Evolutionary conservation across 2,113 vertebrate genomes (phyloP).

Genomic region (Trichechus manatus): DNA sequence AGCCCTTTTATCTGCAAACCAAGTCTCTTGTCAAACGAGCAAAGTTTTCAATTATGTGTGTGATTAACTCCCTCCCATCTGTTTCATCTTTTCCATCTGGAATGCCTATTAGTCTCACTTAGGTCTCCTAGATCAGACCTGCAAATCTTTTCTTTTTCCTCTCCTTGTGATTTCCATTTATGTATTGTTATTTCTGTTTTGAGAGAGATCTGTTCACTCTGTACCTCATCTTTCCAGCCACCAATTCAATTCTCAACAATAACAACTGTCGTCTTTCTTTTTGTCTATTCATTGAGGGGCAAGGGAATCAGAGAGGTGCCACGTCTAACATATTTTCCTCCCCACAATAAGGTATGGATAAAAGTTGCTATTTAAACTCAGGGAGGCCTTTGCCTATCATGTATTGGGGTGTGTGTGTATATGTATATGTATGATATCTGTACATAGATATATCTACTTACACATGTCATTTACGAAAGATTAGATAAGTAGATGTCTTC

Average conservation of each 20-base stretch:
- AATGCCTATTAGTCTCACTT: conserved; percentile 62
- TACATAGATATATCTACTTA: not conserved
- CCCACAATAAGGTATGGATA: not conserved
- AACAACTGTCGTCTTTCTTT: not conserved
- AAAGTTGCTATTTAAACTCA: conserved; percentile 17
- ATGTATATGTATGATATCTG: not conserved
- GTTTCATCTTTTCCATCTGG: conserved; percentile 69
- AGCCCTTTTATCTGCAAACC: conserved; percentile 68
- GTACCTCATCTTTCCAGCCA: not conserved
- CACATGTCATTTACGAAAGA: not conserved
- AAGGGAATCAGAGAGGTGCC: not conserved
- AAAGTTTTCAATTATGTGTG: conserved; percentile 63
- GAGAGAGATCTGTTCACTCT: conserved; percentile 24
- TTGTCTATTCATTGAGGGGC: not conserved
- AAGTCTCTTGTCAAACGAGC: conserved; percentile 67
- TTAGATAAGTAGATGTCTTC: not conserved
- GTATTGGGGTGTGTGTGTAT: not conserved
- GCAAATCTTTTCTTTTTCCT: not conserved
- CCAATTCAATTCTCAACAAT: not conserved
- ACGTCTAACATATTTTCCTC: not conserved
- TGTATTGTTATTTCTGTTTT: conserved; percentile 54
- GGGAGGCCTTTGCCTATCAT: not conserved
- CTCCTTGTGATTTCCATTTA: conserved; percentile 24
- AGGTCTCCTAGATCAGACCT: conserved; percentile 40
- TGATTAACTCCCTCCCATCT: conserved; percentile 76